These are phyloP conservation scores for Benthosema pterotum DNA, from an alignment of 2,797 vertebrate genomes.

Conservation along the genomic window DNA sequence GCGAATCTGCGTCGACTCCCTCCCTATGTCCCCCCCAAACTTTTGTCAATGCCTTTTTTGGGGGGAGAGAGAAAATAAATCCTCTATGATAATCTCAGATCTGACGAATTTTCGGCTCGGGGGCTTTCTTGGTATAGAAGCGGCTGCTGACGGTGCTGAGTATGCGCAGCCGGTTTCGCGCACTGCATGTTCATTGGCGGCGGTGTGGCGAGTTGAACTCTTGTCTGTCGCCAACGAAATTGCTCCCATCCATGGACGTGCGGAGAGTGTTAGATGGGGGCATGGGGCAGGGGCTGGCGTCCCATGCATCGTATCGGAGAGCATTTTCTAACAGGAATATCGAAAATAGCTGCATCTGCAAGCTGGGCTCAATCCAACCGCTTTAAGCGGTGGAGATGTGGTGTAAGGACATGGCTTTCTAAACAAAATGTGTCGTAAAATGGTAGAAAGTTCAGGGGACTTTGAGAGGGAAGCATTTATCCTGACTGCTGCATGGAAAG, in stretches of 20 bases:
- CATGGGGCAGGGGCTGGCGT: too few species aligned
- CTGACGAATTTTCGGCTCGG: constrained; percentile 78
- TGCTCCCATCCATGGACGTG: constrained; percentile 47
- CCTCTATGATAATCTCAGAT: constrained; percentile 82
- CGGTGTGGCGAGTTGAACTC: constrained; percentile 86
- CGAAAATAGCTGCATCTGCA: too few species aligned
- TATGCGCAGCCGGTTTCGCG: constrained; percentile 84
- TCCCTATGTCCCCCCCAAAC: constrained; percentile 69
- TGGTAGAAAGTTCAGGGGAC: too few species aligned
- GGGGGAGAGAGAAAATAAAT: constrained; percentile 54
- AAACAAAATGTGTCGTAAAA: too few species aligned
- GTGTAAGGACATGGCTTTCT: too few species aligned
- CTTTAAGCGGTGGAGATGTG: too few species aligned
- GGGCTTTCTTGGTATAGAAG: constrained; percentile 75
- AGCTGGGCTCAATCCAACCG: too few species aligned
- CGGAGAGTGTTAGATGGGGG: too few species aligned
- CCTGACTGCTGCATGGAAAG: too few species aligned
- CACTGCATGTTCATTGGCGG: constrained; percentile 79
- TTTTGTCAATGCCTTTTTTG: constrained; percentile 73
- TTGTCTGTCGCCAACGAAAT: constrained; percentile 75
- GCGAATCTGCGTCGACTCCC: constrained; percentile 57
- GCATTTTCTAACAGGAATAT: too few species aligned
- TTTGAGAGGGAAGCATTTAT: too few species aligned
- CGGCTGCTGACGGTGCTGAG: constrained; percentile 79
- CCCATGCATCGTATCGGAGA: too few species aligned